A percentile compares a stretch with the other conserved stretches of the same genome.
Evolutionary conservation across 2,888 invertebrate species (phyloP).

Genomic region (Schrankia costaestrigalis): DNA sequence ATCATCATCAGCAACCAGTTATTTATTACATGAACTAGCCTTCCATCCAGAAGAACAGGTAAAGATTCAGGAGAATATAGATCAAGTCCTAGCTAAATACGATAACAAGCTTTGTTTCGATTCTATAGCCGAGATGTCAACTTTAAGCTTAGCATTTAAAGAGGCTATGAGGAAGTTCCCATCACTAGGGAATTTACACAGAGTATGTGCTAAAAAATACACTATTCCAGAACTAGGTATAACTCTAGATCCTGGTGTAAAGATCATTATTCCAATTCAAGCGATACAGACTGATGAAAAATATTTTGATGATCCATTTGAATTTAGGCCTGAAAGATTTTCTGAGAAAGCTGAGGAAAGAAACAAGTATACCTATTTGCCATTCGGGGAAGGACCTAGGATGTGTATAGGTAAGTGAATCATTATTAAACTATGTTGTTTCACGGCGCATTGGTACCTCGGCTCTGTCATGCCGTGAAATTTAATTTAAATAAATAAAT

Average conservation of each 20-base stretch:
- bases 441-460: background rate
- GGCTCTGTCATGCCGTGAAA: no score
- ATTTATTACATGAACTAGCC: constrained; percentile 58
- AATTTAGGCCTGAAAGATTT: constrained; percentile 53
- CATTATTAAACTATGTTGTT: background rate
- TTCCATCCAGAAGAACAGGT: constrained; percentile 56
- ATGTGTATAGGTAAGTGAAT: constrained; percentile 52
- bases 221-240: constrained; percentile 44
- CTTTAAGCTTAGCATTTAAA: constrained; percentile 49
- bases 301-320: constrained; percentile 50
- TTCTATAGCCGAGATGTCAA: constrained; percentile 49
- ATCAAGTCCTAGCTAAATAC: constrained; percentile 46
- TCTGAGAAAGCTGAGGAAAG: constrained; percentile 20
- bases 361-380: constrained; percentile 45
- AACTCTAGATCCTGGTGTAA: constrained; percentile 54
- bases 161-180: constrained; percentile 57
- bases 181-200: constrained; percentile 45
- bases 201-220: constrained; percentile 44
- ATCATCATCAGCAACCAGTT: constrained; percentile 64
- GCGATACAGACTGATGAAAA: constrained; percentile 55
- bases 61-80: constrained; percentile 57
- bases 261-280: constrained; percentile 51
- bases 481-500: no score
- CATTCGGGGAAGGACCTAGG: constrained; percentile 59
- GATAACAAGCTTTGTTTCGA: constrained; percentile 54